phyloP scores from a whole-genome alignment of 2,113 vertebrate species.

The Platanista minor region DNA sequence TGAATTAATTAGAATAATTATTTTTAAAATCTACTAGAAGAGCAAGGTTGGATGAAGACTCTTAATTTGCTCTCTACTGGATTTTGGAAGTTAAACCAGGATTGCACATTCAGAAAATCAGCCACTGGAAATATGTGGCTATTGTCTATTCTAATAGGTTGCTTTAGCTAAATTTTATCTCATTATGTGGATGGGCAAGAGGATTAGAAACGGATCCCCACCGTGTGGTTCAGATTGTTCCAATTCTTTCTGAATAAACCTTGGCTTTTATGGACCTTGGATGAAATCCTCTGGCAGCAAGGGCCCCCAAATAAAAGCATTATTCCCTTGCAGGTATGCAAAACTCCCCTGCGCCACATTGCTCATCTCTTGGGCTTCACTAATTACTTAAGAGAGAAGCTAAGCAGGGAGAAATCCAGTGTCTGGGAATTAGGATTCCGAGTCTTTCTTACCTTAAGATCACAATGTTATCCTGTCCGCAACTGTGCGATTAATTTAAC shows the following conservation, averaged over 20 bases:
- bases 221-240: conserved; percentile 64
- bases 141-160: conserved; percentile 77
- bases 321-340: conserved; percentile 61
- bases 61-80: conserved; percentile 71
- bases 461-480: conserved; percentile 54
- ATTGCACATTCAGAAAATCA: conserved; percentile 72
- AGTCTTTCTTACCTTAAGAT: conserved; percentile 48
- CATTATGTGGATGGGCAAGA: conserved; percentile 71
- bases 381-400: conserved; percentile 65
- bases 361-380: conserved; percentile 54
- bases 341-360: neutral
- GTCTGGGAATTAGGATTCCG: conserved; percentile 39
- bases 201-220: conserved; percentile 78
- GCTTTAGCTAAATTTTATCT: conserved; percentile 72
- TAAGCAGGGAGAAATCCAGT: conserved; percentile 51
- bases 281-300: conserved; percentile 69
- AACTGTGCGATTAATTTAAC: conserved; percentile 41
- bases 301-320: conserved; percentile 64
- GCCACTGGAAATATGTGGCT: conserved; percentile 67
- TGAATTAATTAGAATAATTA: conserved; percentile 76
- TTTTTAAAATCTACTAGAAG: conserved; percentile 49
- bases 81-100: conserved; percentile 76
- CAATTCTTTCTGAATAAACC: conserved; percentile 67
- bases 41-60: conserved; percentile 64
- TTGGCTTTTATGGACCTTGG: conserved; percentile 64